Evolutionary conservation across 1,140 invertebrate genomes (phyloP), one percentile per base, ranked within the genome.

Genomic region (Dolichoris vasculosae): DNA sequence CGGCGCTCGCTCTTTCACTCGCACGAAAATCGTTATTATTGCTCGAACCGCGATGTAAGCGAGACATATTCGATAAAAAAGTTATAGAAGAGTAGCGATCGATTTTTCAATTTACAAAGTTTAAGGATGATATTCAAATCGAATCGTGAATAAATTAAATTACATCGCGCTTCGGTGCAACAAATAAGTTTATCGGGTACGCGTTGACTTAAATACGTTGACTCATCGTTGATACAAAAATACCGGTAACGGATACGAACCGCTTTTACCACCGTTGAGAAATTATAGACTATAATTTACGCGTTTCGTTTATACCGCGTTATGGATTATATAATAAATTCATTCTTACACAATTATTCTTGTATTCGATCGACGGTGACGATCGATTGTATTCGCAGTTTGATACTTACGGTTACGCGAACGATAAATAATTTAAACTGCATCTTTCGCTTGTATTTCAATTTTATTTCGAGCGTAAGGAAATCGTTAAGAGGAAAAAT

Each of bases 211-310:
- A 26, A 51, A 69, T 20, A 46, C 20, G 20, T 71, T 71, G 63
- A 82, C 64, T 71, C 15, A 73, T 59, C 4, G 75, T 75, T 82
- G 35, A 67, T 15, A 17, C 67, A 82, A 82, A 46, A 48, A 23
- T 40, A 64, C 6, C 59, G 46, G 35, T 9, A 46, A 46, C 17
- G n/a, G 64, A n/a, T 30, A 81, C 79, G 64, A 81, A 43, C 79
- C 43, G 48, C 43, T 69, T 80, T 51, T 43, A 40, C 38, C n/a
- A 73, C n/a, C 46, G 20, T 46, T 8, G 26, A 73, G 40, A 38
- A 46, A 26, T 20, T 35, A n/a, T n/a, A n/a, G n/a, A n/a, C n/a
- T n/a, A n/a, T n/a, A n/a, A n/a, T n/a, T n/a, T n/a, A n/a, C n/a
- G 15, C 6, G 4, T 38, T 38, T 69, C 20, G 40, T 38, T 64